Conservation (phyloP, 2,113 vertebrate species). For the mouse (Mus musculus) region DNA sequence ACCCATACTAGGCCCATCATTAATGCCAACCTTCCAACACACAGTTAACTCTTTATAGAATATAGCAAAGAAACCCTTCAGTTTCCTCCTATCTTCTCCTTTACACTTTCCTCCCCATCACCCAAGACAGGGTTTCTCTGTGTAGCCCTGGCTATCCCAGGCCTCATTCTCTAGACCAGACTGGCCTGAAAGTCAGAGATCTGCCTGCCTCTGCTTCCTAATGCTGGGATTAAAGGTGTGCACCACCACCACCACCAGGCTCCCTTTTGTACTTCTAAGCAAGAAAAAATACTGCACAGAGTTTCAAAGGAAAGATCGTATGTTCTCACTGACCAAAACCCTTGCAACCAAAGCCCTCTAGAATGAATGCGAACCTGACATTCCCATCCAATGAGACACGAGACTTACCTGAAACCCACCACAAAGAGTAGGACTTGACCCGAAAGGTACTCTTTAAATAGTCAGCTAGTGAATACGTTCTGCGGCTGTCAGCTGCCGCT, state of each 20-base stretch:
- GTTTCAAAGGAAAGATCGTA: neutral
- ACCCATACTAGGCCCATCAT: neutral
- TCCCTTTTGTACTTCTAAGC: neutral
- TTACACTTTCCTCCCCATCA: neutral
- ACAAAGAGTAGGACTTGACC: slow-evolving; percentile 76
- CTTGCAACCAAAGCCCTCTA: neutral
- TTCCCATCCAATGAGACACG: neutral
- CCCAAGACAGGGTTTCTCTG: neutral
- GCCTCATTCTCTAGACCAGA: neutral
- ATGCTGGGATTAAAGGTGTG: neutral
- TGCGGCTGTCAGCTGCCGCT: slow-evolving; percentile 72
- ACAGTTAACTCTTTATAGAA: slow-evolving; percentile 40
- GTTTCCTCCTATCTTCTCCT: neutral
- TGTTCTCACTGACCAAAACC: neutral
- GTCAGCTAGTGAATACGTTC: slow-evolving; percentile 85
- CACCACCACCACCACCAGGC: neutral
- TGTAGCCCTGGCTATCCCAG: neutral
- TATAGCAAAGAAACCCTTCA: neutral
- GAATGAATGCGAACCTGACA: neutral
- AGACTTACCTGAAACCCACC: slow-evolving; percentile 89
- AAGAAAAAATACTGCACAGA: neutral
- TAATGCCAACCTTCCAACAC: neutral
- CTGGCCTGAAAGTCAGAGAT: neutral
- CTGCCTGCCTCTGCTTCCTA: neutral
- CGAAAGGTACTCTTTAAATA: slow-evolving; percentile 85